A percentile compares a stretch with the other conserved stretches of the same genome.
Conservation (phyloP, 2,113 vertebrate species). For the Paramisgurnus dabryanus region DNA sequence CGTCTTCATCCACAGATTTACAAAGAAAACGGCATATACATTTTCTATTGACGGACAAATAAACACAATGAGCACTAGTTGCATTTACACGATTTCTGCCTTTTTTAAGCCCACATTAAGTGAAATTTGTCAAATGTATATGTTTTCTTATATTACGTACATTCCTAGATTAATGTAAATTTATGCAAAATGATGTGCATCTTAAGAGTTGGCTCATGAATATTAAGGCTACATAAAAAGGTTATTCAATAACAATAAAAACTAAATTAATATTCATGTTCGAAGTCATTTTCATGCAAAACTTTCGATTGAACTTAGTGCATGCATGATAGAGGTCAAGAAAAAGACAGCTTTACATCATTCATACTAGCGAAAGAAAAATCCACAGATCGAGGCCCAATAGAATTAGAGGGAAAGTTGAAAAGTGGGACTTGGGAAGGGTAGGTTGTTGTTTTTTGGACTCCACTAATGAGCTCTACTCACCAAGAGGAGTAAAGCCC, state of each 20-base stretch:
- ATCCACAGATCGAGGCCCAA: not conserved
- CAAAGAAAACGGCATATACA: not conserved
- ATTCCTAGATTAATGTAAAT: too few relatives aligned
- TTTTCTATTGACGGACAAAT: not conserved
- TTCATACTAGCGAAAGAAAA: not conserved
- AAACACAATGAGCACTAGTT: not conserved
- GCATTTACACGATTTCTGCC: not conserved
- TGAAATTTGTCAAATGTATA: too few relatives aligned
- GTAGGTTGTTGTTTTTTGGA: slow-evolving; percentile 38
- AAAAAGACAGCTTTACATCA: slow-evolving; percentile 45
- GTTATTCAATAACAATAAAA: too few relatives aligned
- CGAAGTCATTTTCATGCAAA: too few relatives aligned
- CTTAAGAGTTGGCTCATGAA: too few relatives aligned
- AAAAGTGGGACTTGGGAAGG: not conserved
- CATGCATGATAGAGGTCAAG: slow-evolving; percentile 68
- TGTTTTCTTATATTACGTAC: too few relatives aligned
- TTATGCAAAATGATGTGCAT: too few relatives aligned
- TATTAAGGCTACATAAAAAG: too few relatives aligned
- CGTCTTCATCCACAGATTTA: not conserved
- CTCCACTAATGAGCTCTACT: slow-evolving; percentile 78
- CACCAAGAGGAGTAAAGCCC: slow-evolving; percentile 96
- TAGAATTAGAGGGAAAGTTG: not conserved
- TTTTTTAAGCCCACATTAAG: too few relatives aligned
- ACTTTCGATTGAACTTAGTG: slow-evolving; percentile 43
- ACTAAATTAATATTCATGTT: too few relatives aligned